Percentiles rank a stretch among this genome's conserved stretches.
Conservation (phyloP, 2,113 vertebrate species). For the Pterocles orientalis region DNA sequence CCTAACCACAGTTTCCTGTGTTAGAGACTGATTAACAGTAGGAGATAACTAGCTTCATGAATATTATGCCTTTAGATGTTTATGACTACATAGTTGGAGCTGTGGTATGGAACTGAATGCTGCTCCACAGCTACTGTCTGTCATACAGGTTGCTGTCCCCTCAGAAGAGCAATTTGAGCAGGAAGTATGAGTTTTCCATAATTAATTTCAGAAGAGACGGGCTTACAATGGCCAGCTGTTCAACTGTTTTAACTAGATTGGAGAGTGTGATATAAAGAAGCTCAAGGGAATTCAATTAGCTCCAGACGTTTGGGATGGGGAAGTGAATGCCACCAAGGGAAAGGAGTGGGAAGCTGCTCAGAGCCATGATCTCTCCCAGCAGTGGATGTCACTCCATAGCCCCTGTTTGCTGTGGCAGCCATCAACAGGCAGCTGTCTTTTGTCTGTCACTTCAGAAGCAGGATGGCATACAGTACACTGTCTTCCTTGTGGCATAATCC, state of each 20-base stretch:
- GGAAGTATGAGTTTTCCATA: neutral
- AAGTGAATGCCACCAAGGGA: neutral
- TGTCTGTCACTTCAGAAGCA: neutral
- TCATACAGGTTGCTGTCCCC: neutral
- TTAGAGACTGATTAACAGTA: neutral
- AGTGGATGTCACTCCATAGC: neutral
- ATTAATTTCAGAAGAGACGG: neutral
- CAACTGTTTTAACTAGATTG: neutral
- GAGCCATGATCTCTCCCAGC: neutral
- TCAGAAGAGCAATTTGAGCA: neutral
- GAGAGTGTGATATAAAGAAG: neutral
- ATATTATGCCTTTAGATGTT: neutral
- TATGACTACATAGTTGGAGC: neutral
- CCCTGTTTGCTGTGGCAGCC: fast-evolving
- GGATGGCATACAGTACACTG: neutral
- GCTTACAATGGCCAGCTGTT: neutral
- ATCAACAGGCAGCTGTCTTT: neutral
- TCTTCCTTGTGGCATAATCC: neutral
- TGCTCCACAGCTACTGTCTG: neutral
- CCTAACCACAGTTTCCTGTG: neutral
- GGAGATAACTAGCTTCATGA: neutral
- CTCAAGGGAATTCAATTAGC: neutral
- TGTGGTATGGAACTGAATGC: neutral
- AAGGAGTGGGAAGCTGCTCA: neutral
- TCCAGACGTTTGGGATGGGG: neutral